Base-by-base conservation (phyloP, 2,797 vertebrate species). In the Astyanax mexicanus region DNA sequence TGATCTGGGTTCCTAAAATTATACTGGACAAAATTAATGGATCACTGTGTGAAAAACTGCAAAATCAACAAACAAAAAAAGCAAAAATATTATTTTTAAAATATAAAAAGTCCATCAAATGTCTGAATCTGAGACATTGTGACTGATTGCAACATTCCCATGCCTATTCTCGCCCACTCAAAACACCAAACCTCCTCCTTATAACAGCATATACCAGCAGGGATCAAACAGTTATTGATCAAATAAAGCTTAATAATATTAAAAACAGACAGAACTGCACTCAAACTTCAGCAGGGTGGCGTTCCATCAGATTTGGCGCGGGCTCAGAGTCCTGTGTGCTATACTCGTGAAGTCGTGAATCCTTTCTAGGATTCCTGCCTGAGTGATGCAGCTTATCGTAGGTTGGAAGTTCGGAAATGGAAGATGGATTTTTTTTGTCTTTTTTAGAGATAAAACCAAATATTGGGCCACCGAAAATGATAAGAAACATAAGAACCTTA, bases 201-300 rank as follows among this genome's bases (percentile, higher is more conserved):
- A 15, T 13, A 37, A 54, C 13, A 40, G 52, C 55, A 12, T 55
- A 25, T n/a, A n/a, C n/a, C n/a, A n/a, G n/a, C n/a, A n/a, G n/a
- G n/a, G n/a, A n/a, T n/a, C n/a, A n/a, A n/a, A 11, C 3, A 6
- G 52, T 32, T 25, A 60, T 21, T 32, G 13, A 21, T 61, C 8
- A 54, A 54, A 40, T 54, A 54, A 55, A 52, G 6, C 0, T 52
- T n/a, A n/a, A n/a, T n/a, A n/a, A 29, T 15, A n/a, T n/a, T 19
- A 35, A 62, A 61, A 40, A 74, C 61, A 65, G 40, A 65, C 49
- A 52, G 35, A 45, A 35, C n/a, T 19, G 64, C 15, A 64, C 10
- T 52, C 15, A 42, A 8, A 49, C 10, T 0, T 29, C 10, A 52
- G 4, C 13, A 38, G 15, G 8, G 0, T 40, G 57, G 27, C 57